phyloP scores from a whole-genome alignment of 2,113 vertebrate genomes.

The Nannobrachium achirus region DNA sequence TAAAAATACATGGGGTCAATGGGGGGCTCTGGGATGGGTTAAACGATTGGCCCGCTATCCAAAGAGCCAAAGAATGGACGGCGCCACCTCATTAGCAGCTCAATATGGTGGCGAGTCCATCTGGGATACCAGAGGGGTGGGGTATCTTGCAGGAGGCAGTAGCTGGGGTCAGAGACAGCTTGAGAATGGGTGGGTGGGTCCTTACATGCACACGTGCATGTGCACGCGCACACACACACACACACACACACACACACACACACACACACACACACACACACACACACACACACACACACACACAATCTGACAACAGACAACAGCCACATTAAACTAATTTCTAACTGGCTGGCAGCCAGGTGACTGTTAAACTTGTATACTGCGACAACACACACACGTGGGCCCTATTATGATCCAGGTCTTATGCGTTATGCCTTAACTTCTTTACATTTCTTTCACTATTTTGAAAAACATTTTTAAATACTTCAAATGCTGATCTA shows the following conservation, averaged over 20 bases:
- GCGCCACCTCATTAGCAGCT: slow-evolving; percentile 47
- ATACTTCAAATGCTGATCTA: too few relatives aligned
- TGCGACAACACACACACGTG: slow-evolving; percentile 7
- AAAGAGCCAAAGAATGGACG: slow-evolving; percentile 54
- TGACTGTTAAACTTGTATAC: too few relatives aligned
- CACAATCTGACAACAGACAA: not conserved
- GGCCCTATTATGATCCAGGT: not conserved
- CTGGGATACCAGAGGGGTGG: slow-evolving; percentile 39
- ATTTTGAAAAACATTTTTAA: too few relatives aligned
- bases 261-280: not conserved
- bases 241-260: not conserved
- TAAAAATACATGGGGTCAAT: slow-evolving; percentile 60
- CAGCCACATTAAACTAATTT: not conserved
- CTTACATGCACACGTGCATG: not conserved
- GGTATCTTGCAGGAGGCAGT: slow-evolving; percentile 28
- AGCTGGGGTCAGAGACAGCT: slow-evolving; percentile 22
- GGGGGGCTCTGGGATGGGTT: slow-evolving; percentile 40
- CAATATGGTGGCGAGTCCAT: slow-evolving; percentile 43
- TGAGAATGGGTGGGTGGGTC: slow-evolving; percentile 30
- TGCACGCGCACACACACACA: not conserved
- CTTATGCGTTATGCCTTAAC: too few relatives aligned
- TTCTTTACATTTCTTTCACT: too few relatives aligned
- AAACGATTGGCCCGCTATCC: slow-evolving; percentile 64
- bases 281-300: slow-evolving; percentile 4
- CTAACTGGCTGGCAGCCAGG: too few relatives aligned